These are phyloP conservation scores for Ridgeia piscesae DNA, from an alignment of 1,140 invertebrate species.

Conservation along the genomic window DNA sequence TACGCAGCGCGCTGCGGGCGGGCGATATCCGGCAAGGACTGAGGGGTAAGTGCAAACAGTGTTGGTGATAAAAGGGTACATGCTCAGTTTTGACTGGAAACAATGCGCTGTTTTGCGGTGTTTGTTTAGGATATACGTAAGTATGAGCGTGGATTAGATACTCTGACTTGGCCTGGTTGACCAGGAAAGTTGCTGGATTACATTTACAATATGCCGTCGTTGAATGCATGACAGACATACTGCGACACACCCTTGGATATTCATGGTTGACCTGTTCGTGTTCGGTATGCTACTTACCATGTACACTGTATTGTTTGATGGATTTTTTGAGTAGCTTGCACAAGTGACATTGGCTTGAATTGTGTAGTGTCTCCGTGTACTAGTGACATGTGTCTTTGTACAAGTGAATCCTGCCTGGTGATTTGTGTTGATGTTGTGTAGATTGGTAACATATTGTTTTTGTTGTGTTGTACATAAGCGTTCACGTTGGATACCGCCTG, in stretches of 20 bases:
- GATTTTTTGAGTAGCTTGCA: not conserved
- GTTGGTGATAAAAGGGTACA: not conserved
- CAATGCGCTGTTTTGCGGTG: not conserved
- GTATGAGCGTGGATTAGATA: not conserved
- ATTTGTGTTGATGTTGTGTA: constrained; percentile 1
- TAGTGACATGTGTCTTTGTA: not conserved
- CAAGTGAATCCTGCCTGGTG: not conserved
- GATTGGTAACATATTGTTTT: not conserved
- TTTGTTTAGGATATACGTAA: not conserved
- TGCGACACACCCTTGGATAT: not conserved
- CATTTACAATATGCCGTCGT: not conserved
- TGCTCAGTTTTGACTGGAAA: not conserved
- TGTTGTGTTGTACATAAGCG: not conserved
- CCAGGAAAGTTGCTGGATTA: not conserved
- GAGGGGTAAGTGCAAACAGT: constrained; percentile 22
- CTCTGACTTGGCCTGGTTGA: not conserved
- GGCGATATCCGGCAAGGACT: not conserved
- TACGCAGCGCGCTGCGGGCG: not conserved
- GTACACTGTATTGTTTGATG: not conserved
- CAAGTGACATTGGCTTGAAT: not conserved
- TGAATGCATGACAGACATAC: not conserved
- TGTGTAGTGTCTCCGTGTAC: not conserved
- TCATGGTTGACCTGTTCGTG: not conserved
- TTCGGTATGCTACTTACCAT: too few relatives aligned
- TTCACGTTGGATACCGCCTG: not conserved